These are phyloP conservation scores for Ophraella communa DNA, from an alignment of 2,888 invertebrate genomes.

Conservation along the genomic window DNA sequence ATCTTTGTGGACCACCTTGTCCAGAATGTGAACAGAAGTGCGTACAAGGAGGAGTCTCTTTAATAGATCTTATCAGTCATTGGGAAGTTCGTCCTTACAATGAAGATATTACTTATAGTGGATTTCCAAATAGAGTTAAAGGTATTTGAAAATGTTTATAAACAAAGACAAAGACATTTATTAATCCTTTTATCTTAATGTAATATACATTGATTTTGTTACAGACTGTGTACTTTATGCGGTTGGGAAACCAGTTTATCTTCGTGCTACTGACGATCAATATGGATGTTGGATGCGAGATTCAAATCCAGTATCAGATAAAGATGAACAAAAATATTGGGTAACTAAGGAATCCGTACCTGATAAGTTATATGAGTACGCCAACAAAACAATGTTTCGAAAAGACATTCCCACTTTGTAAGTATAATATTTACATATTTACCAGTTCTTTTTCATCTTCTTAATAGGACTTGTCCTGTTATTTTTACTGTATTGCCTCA, in stretches of 20 bases:
- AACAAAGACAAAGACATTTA: no score
- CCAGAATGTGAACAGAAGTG: constrained; percentile 69
- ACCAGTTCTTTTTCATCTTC: background rate
- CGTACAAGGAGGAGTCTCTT: constrained; percentile 64
- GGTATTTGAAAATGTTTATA: constrained; percentile 50
- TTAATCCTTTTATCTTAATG: no score
- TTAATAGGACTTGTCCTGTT: no score
- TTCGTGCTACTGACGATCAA: constrained; percentile 76
- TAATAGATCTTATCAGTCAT: constrained; percentile 65
- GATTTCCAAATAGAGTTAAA: constrained; percentile 62
- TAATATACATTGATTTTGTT: no score
- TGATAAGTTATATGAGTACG: constrained; percentile 77
- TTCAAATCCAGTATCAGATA: constrained; percentile 63
- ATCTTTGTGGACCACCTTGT: constrained; percentile 70
- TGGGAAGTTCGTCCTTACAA: constrained; percentile 65
- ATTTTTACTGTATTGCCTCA: no score
- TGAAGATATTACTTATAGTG: constrained; percentile 67
- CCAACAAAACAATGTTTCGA: constrained; percentile 73
- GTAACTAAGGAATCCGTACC: constrained; percentile 80
- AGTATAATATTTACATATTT: constrained; percentile 23
- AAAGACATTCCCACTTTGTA: constrained; percentile 65
- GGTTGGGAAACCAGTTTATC: constrained; percentile 92
- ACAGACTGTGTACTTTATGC: constrained; percentile 85
- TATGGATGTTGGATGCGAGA: constrained; percentile 91
- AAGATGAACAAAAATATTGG: constrained; percentile 77